These are phyloP conservation scores for Thymelicus sylvestris DNA, from an alignment of 2,888 invertebrate species.

Conservation along the genomic window DNA sequence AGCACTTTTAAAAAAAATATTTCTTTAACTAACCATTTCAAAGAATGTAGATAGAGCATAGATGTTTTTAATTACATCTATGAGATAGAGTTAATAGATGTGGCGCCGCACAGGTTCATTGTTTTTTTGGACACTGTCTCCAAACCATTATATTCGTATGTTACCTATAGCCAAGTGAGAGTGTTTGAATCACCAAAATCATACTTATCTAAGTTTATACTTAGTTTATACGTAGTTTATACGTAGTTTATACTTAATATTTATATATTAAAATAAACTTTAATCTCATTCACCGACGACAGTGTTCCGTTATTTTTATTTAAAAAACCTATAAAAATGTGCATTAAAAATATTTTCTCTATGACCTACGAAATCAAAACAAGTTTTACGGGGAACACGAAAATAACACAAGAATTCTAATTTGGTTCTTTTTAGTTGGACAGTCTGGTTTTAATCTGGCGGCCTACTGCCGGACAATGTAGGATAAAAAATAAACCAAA, in stretches of 20 bases:
- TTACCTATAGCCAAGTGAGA: neutral
- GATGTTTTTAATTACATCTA: too few species aligned
- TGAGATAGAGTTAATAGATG: slow-evolving; percentile 55
- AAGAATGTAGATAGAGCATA: slow-evolving; percentile 43
- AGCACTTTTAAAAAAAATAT: slow-evolving; percentile 5
- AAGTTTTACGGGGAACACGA: slow-evolving; percentile 27
- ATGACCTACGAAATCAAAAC: neutral
- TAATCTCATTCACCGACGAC: too few species aligned
- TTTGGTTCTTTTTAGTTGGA: slow-evolving; percentile 57
- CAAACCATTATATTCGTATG: slow-evolving; percentile 8
- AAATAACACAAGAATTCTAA: slow-evolving; percentile 54
- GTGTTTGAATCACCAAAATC: slow-evolving; percentile 4
- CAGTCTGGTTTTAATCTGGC: slow-evolving; percentile 60
- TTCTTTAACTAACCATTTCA: neutral
- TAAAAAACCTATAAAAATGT: too few species aligned
- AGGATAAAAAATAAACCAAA: slow-evolving; percentile 58
- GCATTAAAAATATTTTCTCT: too few species aligned
- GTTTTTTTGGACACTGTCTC: slow-evolving; percentile 49
- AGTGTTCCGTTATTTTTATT: too few species aligned
- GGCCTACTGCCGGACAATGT: slow-evolving; percentile 66
- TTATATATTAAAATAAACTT: too few species aligned
- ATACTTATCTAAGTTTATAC: neutral
- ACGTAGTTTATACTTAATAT: too few species aligned
- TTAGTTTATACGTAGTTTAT: too few species aligned
- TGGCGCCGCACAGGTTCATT: slow-evolving; percentile 67